Base-by-base conservation (phyloP, 2,888 invertebrate genomes). In the Drosophila buzzatii region DNA sequence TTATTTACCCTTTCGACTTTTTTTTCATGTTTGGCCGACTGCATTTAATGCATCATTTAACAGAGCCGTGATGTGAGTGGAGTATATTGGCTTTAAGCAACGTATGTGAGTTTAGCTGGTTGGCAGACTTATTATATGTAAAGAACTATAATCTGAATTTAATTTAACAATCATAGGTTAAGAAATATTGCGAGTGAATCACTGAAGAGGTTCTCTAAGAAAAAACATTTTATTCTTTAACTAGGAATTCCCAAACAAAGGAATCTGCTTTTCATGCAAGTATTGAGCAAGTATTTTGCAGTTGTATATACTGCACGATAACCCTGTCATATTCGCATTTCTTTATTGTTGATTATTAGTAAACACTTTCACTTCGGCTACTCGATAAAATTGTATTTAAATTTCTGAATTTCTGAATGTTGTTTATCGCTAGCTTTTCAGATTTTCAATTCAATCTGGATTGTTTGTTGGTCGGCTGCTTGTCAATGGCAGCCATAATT, bases 401-500 rank as follows among this genome's bases (percentile, higher is more conserved):
- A 47, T 63, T 64, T 65, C 31, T 20, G 53, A 42, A 37, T 39
- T 23, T 23, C 23, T 23, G 45, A 31, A 61, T 52, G 0, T 23
- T 23, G 23, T 67, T 69, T 66, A 65, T 65, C 59, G 59, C 37
- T 27, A 55, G n/a, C 53, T 39, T 31, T 27, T 35, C 60, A 60
- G 70, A 52, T 41, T 49, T 49, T 49, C 49, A 49, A 33, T 59
- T 33, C 27, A 31, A 39, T 39, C 58, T 44, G 23, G 31, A 31
- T 39, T 18, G 55, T 14, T 18, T 18, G 37, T 39, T 39, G 37
- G 37, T 39, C 53, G 63, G 27, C 57, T 20, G 70, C 70, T 85
- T 87, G 85, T 77, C 74, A 72, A 67, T 85, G 73, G 78, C 85
- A 86, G 82, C 78, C 72, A 85, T 85, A 83, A 85, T 85, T 88